Base-by-base conservation (phyloP, 2,113 vertebrate species). In the Sarotherodon lohbergeri region DNA sequence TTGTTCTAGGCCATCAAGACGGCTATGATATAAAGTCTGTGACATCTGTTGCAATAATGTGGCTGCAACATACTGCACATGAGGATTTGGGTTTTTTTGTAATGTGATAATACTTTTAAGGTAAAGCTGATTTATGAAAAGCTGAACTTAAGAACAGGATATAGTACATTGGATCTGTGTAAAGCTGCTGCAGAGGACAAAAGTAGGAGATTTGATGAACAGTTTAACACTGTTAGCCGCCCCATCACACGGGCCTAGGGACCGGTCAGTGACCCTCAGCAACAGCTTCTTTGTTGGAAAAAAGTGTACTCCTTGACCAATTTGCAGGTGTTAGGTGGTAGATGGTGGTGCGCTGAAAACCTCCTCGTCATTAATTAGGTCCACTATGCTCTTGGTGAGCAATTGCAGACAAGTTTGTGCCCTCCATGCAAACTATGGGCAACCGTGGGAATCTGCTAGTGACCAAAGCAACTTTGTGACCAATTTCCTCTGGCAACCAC, bases 51-150 rank as follows among this genome's bases (percentile, higher is more conserved):
- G 43, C 73, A 50, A 32, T 8, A 76, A 32, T 50, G 71, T 50
- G 71, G 4, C 71, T 76, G 14, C 71, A 76, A 76, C 27, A 29
- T 50, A 10, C 4, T 29, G 41, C 71, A 48, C 5, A 46, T 41
- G 13, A 43, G 22, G 41, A 12, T 32, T 50, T 11, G 16, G 9
- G 0, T 0, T 1, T 5, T 50, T 50, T 48, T 32, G 32, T 66
- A 66, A n/a, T n/a, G 61, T 66, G 17, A 39, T 2, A 66, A 6
- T 39, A 66, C 9, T 29, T 78, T 78, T 50, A 78, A 29, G 48
- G 24, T 59, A 22, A 79, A 79, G 52, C 19, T 43, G 43, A 13
- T n/a, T 48, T 36, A n/a, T 46, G 17, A 39, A 68, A 68, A 22
- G 3, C 19, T 39, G 14, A 66, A 39, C 10, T 39, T 76, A 50